Base-by-base conservation (phyloP, 2,113 vertebrate species). In the Amphiprion ocellaris region DNA sequence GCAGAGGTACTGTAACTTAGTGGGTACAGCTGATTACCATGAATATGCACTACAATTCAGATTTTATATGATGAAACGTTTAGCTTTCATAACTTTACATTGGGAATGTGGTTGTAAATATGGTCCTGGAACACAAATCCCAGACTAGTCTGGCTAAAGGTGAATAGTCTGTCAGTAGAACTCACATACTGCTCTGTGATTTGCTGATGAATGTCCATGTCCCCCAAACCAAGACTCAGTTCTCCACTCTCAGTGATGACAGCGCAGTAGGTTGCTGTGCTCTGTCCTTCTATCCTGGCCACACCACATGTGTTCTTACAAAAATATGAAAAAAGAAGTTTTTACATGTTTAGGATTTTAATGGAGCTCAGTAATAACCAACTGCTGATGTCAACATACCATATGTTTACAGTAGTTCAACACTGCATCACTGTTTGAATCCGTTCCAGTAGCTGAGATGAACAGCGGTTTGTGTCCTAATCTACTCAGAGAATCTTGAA, bases 201-300 rank as follows among this genome's bases (percentile, higher is more conserved):
- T 83, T 94, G 94, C 11, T 94, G 92, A 79, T 98, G 97, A 87
- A 97, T 93, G 69, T 96, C 96, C 96, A 98, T 97, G 83, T 98
- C 97, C 47, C 96, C 97, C 87, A 98, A 52, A 65, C 95, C 96
- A 0, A 97, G n/a, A 78, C 90, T 95, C 80, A 97, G 84, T 67
- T 97, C 97, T 66, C 97, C 97, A 3, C 73, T 90, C 56, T 92
- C 87, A 23, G 79, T 89, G 58, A 95, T 94, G 7, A 95, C 91
- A 10, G 72, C 93, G 68, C 94, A 95, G 82, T 95, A 95, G 1
- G 94, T 95, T 1, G 95, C 95, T 6, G 95, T 95, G 69, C 77
- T 92, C 14, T 93, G 92, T 46, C 81, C 89, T 28, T 84, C 65
- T 26, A 95, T 62, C 56, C 87, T 90, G 49, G 82, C 89, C 52